Evolutionary conservation across 1,140 invertebrate genomes (phyloP).

Genomic region (Zaprionus nigranus): DNA sequence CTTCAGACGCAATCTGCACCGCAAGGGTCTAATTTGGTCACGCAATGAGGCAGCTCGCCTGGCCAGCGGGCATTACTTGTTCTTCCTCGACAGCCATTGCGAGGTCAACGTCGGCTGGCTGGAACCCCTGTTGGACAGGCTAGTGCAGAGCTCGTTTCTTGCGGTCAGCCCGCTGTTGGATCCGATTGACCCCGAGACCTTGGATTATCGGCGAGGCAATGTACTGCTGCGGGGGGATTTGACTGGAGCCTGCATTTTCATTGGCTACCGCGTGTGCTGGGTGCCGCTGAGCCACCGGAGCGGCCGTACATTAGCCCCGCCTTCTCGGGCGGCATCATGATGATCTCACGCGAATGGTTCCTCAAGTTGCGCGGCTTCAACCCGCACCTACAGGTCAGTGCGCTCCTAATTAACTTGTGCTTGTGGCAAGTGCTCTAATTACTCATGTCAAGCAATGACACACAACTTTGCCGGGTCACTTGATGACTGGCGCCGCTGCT

Average conservation of each 20-base stretch:
- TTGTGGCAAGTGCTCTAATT: constrained; percentile 60
- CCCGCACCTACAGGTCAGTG: constrained; percentile 86
- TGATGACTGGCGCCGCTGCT: constrained; percentile 7
- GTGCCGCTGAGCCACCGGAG: constrained; percentile 23
- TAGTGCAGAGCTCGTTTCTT: constrained; percentile 56
- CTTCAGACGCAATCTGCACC: constrained; percentile 86
- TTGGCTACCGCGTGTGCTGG: constrained; percentile 90
- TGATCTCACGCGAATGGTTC: constrained; percentile 91
- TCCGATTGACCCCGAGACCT: constrained; percentile 86
- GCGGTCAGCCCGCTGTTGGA: constrained; percentile 87
- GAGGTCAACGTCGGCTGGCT: constrained; percentile 90
- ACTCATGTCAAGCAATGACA: constrained; percentile 53
- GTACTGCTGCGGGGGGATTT: constrained; percentile 93
- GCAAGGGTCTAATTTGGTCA: constrained; percentile 92
- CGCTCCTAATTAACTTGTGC: constrained; percentile 56
- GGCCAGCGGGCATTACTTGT: constrained; percentile 89
- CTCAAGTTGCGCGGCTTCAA: constrained; percentile 93
- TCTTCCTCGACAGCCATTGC: constrained; percentile 94
- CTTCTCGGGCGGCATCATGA: constrained; percentile 92
- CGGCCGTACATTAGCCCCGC: constrained; percentile 87
- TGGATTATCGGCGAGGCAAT: constrained; percentile 86
- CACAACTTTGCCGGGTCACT: constrained; percentile 23
- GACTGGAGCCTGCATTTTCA: constrained; percentile 98
- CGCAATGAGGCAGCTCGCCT: constrained; percentile 88
- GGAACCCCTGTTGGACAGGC: constrained; percentile 87